Evolutionary conservation across 2,797 vertebrate species (phyloP).

Genomic region (Fringilla coelebs): DNA sequence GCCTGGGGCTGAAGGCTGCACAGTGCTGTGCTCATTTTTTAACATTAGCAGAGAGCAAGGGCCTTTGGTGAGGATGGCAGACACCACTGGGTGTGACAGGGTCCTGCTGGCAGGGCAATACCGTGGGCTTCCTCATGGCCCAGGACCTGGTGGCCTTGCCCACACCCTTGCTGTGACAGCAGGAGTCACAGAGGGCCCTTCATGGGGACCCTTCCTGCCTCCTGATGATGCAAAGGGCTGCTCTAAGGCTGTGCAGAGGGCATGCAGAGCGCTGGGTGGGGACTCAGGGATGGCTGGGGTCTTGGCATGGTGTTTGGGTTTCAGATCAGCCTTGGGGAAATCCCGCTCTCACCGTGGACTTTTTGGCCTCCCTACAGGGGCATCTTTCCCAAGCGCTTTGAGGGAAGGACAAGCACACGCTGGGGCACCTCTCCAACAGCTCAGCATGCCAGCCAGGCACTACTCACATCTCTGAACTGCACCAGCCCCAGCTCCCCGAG

Average conservation of each 20-base stretch:
- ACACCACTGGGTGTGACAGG: background rate
- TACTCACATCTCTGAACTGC: slow-evolving; percentile 82
- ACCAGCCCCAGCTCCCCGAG: slow-evolving; percentile 80
- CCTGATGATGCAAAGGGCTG: background rate
- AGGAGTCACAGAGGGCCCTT: background rate
- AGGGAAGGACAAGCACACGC: background rate
- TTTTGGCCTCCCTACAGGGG: background rate
- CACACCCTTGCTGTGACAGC: background rate
- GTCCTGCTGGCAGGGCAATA: background rate
- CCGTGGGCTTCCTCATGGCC: background rate
- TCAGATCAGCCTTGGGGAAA: background rate
- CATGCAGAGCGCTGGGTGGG: too few relatives aligned
- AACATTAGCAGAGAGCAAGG: background rate
- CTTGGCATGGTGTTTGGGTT: background rate
- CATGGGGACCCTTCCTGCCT: background rate
- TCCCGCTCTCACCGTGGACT: rapidly evolving
- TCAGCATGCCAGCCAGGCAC: background rate
- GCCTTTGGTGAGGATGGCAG: rapidly evolving
- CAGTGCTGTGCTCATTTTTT: background rate
- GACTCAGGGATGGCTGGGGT: rapidly evolving
- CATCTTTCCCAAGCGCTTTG: background rate
- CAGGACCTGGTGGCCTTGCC: background rate
- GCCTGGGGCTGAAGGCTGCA: background rate
- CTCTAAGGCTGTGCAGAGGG: background rate
- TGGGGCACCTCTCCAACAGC: background rate